phyloP scores from a whole-genome alignment of 2,113 vertebrate species.

The Cinclus mexicanus region DNA sequence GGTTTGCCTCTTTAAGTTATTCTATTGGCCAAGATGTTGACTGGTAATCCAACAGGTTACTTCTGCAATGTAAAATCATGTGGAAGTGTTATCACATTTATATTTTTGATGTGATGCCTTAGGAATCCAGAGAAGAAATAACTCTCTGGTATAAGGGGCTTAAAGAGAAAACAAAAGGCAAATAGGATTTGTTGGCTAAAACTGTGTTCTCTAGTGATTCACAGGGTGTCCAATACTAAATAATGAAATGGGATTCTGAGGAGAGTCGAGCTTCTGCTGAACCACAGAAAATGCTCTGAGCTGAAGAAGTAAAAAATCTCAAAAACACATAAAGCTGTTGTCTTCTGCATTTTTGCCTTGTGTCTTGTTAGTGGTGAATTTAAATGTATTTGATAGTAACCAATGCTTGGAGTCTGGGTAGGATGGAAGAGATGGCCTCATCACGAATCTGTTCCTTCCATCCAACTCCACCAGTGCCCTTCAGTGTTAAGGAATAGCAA shows the following conservation, averaged over 20 bases:
- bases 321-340: not conserved
- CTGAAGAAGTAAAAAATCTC: not conserved
- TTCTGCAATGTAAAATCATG: not conserved
- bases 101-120: slow-evolving; percentile 8
- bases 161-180: slow-evolving; percentile 1
- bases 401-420: not conserved
- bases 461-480: not conserved
- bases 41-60: not conserved
- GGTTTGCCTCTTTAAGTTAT: not conserved
- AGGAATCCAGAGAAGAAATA: not conserved
- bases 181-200: not conserved
- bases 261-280: not conserved
- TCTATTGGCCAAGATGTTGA: not conserved
- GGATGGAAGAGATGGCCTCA: not conserved
- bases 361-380: not conserved
- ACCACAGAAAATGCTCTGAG: not conserved
- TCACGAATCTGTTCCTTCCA: not conserved
- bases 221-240: not conserved
- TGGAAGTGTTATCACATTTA: not conserved
- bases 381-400: not conserved
- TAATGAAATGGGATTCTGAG: not conserved
- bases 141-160: not conserved
- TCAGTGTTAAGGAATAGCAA: not conserved
- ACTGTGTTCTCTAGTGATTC: not conserved
- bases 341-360: not conserved